Evolutionary conservation across 2,797 vertebrate genomes (phyloP).

Genomic region (Coracias cyanogaster): DNA sequence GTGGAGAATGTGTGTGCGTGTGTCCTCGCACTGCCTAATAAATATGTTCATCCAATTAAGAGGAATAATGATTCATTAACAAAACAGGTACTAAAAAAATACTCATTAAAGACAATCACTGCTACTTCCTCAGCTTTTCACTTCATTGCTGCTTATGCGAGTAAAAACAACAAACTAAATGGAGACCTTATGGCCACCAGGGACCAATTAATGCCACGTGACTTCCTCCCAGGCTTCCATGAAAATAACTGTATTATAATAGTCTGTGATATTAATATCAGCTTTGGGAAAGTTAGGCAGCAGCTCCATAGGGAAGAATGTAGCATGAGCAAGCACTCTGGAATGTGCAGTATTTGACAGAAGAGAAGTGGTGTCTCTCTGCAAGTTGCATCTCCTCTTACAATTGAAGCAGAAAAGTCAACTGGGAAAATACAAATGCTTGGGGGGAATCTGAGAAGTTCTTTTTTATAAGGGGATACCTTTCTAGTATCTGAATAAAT

Average conservation of each 20-base stretch:
- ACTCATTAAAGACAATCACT: slow-evolving; percentile 85
- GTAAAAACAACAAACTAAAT: slow-evolving; percentile 95
- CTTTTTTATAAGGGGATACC: not conserved
- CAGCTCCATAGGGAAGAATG: slow-evolving; percentile 88
- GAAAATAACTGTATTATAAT: slow-evolving; percentile 99
- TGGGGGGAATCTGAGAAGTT: not conserved
- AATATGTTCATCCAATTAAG: slow-evolving; percentile 82
- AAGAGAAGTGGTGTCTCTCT: slow-evolving; percentile 72
- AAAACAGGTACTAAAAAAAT: slow-evolving; percentile 84
- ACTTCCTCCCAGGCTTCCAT: slow-evolving; percentile 97
- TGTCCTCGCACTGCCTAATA: slow-evolving; percentile 61
- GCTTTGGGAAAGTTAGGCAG: slow-evolving; percentile 94
- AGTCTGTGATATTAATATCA: slow-evolving; percentile 99
- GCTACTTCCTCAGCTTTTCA: slow-evolving; percentile 95
- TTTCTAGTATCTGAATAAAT: not conserved
- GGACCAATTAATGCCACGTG: slow-evolving; percentile 97
- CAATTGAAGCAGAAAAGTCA: slow-evolving; percentile 14
- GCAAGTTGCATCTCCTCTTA: slow-evolving; percentile 50
- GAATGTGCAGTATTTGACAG: slow-evolving; percentile 90
- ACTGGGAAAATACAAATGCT: not conserved
- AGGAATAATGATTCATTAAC: slow-evolving; percentile 87
- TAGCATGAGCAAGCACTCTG: slow-evolving; percentile 87
- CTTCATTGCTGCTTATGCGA: slow-evolving; percentile 93
- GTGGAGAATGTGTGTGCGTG: not conserved
- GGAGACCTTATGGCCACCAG: slow-evolving; percentile 86